Evolutionary conservation across 2,888 invertebrate genomes (phyloP).

Genomic region (Lepidochrysops patricia): DNA sequence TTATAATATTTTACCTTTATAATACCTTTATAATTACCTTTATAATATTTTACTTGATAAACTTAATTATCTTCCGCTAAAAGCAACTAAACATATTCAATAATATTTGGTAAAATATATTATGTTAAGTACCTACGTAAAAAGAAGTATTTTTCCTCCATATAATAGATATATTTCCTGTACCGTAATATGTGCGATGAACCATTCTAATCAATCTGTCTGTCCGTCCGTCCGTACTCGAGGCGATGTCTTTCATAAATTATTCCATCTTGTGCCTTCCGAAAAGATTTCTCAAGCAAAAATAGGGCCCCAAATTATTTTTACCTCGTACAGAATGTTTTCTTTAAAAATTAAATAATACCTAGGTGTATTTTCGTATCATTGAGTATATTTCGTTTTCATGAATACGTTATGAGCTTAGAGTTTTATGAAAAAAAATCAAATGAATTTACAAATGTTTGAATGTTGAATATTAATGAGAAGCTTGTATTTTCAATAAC

Average conservation of each 20-base stretch:
- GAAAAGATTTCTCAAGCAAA: slow-evolving; percentile 36
- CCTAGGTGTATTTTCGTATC: neutral
- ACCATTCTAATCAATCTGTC: slow-evolving; percentile 27
- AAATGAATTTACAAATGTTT: neutral
- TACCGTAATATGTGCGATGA: slow-evolving; percentile 24
- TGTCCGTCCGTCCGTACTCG: slow-evolving; percentile 26
- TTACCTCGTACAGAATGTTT: slow-evolving; percentile 26
- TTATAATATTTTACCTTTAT: too few species aligned
- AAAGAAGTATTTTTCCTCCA: neutral
- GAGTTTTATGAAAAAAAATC: neutral
- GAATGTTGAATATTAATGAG: neutral
- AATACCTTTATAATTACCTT: too few species aligned
- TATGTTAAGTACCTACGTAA: neutral
- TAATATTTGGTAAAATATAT: too few species aligned
- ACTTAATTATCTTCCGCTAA: too few species aligned
- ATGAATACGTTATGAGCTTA: slow-evolving; percentile 1
- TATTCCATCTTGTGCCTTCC: slow-evolving; percentile 33
- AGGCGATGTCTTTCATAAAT: slow-evolving; percentile 34
- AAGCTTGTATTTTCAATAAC: neutral
- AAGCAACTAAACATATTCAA: too few species aligned
- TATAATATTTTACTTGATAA: too few species aligned
- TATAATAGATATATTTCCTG: slow-evolving; percentile 8
- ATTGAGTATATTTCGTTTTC: neutral
- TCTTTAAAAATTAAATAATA: slow-evolving; percentile 3
- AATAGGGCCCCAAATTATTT: slow-evolving; percentile 36